phyloP scores from a whole-genome alignment of 2,888 invertebrate genomes.

The Andrena camellia region DNA sequence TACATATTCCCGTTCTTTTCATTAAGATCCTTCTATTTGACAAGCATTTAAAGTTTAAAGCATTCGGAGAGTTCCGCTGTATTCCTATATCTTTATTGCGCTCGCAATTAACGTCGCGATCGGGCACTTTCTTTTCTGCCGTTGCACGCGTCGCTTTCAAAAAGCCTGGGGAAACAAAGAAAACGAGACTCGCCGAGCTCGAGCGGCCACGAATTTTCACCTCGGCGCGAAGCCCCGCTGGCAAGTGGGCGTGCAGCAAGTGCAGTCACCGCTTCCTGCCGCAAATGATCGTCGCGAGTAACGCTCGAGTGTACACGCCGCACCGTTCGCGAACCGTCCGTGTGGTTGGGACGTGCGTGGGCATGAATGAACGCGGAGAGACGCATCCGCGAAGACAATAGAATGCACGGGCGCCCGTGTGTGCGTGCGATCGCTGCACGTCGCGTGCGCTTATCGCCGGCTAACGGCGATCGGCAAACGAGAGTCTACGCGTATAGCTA shows the following conservation, averaged over 20 bases:
- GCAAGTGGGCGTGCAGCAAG: constrained; percentile 58
- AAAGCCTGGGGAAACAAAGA: background rate
- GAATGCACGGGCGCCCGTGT: background rate
- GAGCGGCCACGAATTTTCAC: constrained; percentile 54
- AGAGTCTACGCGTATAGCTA: background rate
- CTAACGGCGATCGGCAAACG: constrained; percentile 14
- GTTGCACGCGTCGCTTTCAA: background rate
- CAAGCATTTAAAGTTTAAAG: no score
- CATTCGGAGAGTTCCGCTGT: no score
- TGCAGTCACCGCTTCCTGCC: constrained; percentile 69
- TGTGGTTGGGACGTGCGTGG: constrained; percentile 29
- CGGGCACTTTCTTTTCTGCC: background rate
- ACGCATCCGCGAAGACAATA: constrained; percentile 47
- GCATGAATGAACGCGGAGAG: constrained; percentile 56
- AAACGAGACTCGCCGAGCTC: constrained; percentile 14
- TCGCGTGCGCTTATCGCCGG: constrained; percentile 8
- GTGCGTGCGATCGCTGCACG: constrained; percentile 28
- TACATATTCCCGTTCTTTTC: no score
- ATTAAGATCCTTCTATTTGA: no score
- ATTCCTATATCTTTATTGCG: no score
- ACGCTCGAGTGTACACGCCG: constrained; percentile 40
- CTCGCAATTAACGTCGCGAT: no score
- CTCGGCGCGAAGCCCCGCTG: constrained; percentile 34
- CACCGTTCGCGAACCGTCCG: constrained; percentile 2
- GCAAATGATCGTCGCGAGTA: constrained; percentile 63